These are phyloP conservation scores for Rhegmatorhina hoffmannsi DNA, from an alignment of 2,113 vertebrate genomes.

Conservation along the genomic window DNA sequence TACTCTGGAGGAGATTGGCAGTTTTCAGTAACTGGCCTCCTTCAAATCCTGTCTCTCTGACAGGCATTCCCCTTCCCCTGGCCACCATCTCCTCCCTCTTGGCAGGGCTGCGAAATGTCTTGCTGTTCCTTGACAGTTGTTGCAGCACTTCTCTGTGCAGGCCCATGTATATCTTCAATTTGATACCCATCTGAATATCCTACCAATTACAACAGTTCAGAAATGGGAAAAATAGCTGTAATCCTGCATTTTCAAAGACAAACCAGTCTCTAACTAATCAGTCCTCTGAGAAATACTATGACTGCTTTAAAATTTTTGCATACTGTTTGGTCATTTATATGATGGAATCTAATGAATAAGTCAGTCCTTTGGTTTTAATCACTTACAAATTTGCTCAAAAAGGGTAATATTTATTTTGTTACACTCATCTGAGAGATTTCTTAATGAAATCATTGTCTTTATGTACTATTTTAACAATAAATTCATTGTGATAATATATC, in stretches of 20 bases:
- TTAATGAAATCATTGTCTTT: not conserved
- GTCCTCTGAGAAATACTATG: not conserved
- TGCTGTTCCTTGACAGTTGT: accelerated
- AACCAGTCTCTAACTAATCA: not conserved
- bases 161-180: not conserved
- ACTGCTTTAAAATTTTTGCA: not conserved
- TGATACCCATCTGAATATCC: not conserved
- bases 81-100: not conserved
- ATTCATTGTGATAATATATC: not conserved
- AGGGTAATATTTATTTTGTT: not conserved
- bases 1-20: accelerated
- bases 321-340: not conserved
- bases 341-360: not conserved
- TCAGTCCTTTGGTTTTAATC: not conserved
- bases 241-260: not conserved
- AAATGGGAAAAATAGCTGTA: not conserved
- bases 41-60: not conserved
- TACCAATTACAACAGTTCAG: not conserved
- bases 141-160: not conserved
- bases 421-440: not conserved
- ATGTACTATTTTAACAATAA: not conserved
- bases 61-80: not conserved
- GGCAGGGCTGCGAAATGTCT: not conserved
- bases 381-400: not conserved
- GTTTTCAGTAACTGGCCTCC: not conserved